A percentile compares a stretch with the other conserved stretches of the same genome.
These are phyloP conservation scores for Perithous albicinctus DNA, from an alignment of 2,888 invertebrate genomes.

Conservation along the genomic window DNA sequence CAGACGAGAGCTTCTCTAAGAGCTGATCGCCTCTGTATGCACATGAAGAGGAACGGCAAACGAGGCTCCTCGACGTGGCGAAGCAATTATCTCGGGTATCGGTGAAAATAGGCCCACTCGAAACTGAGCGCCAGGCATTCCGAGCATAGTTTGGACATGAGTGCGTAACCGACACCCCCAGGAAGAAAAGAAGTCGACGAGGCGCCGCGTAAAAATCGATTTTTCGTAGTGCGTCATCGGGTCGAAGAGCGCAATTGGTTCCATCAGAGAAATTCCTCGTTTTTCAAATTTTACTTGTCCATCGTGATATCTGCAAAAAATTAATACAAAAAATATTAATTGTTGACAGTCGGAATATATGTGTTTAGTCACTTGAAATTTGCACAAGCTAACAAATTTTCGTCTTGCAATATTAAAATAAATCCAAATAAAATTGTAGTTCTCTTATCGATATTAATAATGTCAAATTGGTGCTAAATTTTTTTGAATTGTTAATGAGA, in stretches of 20 bases:
- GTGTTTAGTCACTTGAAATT: no score
- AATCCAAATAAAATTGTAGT: no score
- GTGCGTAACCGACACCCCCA: neutral
- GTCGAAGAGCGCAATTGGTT: conserved; percentile 37
- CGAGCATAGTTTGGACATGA: conserved; percentile 50
- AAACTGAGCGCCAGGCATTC: conserved; percentile 49
- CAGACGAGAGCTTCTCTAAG: conserved; percentile 50
- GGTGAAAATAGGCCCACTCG: conserved; percentile 72
- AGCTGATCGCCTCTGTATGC: conserved; percentile 4
- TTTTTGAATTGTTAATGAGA: no score
- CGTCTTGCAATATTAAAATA: no score
- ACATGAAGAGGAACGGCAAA: conserved; percentile 28
- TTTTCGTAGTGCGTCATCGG: conserved; percentile 58
- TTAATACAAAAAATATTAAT: neutral
- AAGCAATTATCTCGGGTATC: conserved; percentile 75
- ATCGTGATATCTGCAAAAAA: neutral
- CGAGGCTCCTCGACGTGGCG: conserved; percentile 63
- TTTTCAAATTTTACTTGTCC: neutral
- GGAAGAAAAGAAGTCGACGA: neutral
- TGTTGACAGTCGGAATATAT: no score
- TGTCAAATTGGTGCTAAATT: no score
- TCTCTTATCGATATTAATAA: no score
- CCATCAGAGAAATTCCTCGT: neutral
- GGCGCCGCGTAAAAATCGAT: conserved; percentile 64
- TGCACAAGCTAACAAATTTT: no score